Evolutionary conservation across 2,888 invertebrate genomes (phyloP), one percentile per base, ranked within the genome.

Genomic region (Euclidia mi): DNA sequence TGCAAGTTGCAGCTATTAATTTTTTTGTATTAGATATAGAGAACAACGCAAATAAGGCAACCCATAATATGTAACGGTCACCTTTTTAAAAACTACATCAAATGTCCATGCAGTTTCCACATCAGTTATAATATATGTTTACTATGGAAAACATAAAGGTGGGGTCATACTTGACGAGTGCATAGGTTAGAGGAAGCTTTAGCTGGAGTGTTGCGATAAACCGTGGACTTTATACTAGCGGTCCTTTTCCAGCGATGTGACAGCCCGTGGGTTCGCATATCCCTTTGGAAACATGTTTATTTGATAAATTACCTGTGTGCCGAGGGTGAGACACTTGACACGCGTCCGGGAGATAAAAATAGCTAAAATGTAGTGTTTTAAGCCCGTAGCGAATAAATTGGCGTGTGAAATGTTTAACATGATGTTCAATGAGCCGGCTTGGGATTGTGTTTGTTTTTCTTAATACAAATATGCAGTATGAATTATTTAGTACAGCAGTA

Each of bases 171-270:
- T 28, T 42, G 28, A 29, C 31, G 28, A 3, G 31, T 12, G 31
- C 40, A 40, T 31, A 48, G 11, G 12, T 48, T 31, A 38, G 9
- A 6, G 12, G 3, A 40, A 14, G 34, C 15, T 9, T n/a, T 29
- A 17, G 10, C 43, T 12, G 15, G 28, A 35, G 28, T 17, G 15
- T 25, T 41, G 40, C 60, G 64, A 71, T 71, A 71, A 71, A 74
- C 66, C 63, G 53, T 58, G 43, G 51, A 29, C 50, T 46, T 50
- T 45, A 56, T 41, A 56, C 56, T 43, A 25, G 49, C 43, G 63
- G 59, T 59, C 73, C 62, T 74, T 76, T 74, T 74, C 58, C 51
- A 63, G n/a, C 49, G 50, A 43, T 45, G 59, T 72, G 73, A 69
- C 72, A 74, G 72, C 64, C 65, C 47, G 57, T 15, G 48, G 47